A percentile compares a stretch with the other conserved stretches of the same genome.
Evolutionary conservation across 2,797 vertebrate species (phyloP).

Genomic region (Peromyscus melanophrys): DNA sequence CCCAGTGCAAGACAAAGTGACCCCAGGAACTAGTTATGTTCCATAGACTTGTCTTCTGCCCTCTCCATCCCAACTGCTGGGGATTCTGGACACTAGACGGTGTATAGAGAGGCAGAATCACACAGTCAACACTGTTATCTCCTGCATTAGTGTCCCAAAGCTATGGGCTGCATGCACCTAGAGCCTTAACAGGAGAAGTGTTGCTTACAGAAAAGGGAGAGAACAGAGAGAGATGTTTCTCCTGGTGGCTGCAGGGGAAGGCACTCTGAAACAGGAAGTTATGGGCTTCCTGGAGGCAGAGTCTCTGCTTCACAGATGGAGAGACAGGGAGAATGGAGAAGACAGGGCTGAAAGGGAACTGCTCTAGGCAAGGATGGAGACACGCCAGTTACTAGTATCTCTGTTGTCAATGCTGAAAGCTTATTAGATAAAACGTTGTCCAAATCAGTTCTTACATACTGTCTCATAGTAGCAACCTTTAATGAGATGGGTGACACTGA

Average conservation of each 20-base stretch:
- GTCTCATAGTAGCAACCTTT: neutral
- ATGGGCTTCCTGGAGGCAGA: neutral
- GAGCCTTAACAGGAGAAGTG: neutral
- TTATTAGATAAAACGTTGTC: neutral
- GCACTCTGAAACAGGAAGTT: neutral
- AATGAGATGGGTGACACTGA: accelerated
- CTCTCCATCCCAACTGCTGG: neutral
- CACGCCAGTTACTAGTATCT: no score
- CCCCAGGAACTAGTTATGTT: neutral
- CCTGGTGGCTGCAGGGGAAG: accelerated
- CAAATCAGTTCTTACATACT: accelerated
- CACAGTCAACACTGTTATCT: no score
- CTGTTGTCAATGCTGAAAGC: neutral
- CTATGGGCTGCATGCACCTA: neutral
- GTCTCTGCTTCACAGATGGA: neutral
- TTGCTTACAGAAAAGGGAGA: neutral
- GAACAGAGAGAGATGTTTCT: neutral
- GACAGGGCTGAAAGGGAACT: neutral
- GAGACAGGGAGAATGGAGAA: neutral
- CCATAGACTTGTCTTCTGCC: neutral
- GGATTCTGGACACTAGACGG: neutral
- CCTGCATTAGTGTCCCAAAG: accelerated
- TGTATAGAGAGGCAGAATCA: neutral
- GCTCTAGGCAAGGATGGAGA: neutral
- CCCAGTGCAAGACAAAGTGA: slow-evolving; percentile 78